Conservation (phyloP, 2,113 vertebrate genomes). For the Ramphastos sulfuratus region DNA sequence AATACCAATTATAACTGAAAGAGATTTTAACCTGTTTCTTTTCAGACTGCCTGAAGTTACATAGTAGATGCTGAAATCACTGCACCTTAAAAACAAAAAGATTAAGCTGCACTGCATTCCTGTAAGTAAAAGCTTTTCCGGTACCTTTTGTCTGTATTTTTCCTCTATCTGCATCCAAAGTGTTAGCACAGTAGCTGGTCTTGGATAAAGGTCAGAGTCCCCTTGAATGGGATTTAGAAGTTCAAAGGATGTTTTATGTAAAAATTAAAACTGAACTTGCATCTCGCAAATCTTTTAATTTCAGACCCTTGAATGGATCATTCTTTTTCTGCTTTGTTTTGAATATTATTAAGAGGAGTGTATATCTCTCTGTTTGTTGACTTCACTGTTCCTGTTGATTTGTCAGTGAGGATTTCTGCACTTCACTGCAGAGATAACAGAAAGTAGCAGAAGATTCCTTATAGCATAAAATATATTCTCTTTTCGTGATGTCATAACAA, state of each 20-base stretch:
- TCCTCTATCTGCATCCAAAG: constrained; percentile 67
- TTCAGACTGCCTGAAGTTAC: constrained; percentile 87
- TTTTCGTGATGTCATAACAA: constrained; percentile 64
- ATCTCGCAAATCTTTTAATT: constrained; percentile 65
- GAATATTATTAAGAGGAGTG: constrained; percentile 39
- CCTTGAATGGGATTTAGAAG: constrained; percentile 68
- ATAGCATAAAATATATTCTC: constrained; percentile 46
- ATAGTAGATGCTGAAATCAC: constrained; percentile 83
- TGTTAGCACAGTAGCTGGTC: constrained; percentile 68
- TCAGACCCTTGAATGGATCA: constrained; percentile 51
- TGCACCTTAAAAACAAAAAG: constrained; percentile 85
- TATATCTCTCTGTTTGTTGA: constrained; percentile 33
- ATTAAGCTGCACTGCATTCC: constrained; percentile 74
- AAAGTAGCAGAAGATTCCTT: constrained; percentile 59
- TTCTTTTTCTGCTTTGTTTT: constrained; percentile 68
- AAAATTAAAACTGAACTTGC: constrained; percentile 43
- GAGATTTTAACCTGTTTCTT: constrained; percentile 90
- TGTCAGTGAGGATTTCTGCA: constrained; percentile 51
- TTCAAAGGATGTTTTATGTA: constrained; percentile 70
- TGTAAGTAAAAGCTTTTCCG: constrained; percentile 80
- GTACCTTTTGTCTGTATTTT: constrained; percentile 71
- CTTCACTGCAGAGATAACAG: constrained; percentile 20
- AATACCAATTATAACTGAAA: constrained; percentile 90
- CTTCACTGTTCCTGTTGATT: constrained; percentile 21
- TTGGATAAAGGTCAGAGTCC: constrained; percentile 70